Base-by-base conservation (phyloP, 2,113 vertebrate species). In the Melanostigma gelatinosum region DNA sequence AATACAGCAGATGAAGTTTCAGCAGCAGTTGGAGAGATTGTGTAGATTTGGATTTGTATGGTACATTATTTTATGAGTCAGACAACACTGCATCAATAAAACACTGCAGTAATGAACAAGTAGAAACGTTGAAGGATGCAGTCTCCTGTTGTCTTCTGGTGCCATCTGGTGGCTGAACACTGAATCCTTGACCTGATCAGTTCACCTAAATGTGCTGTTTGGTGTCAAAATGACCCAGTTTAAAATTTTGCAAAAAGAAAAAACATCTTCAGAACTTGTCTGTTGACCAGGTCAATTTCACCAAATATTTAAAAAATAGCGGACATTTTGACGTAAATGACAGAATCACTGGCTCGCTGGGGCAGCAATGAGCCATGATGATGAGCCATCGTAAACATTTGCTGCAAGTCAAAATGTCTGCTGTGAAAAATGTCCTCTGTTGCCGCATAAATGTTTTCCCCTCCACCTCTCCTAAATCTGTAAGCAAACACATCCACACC, bases 161-260 rank as follows among this genome's bases (percentile, higher is more conserved):
- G 78, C 80, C 85, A 69, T 61, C 88, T 89, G 58, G 62, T 91
- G 91, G 78, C 46, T 7, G 1, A 42, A 16, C 18, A 8, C 4
- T 18, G 66, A 44, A 11, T 8, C 6, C 16, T 48, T 18, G 46
- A 48, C 8, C 27, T 12, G 2, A 50, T 74, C 11, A n/a, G 0
- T 55, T 55, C 6, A 60, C 24, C 38, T 20, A 13, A 12, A 2
- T 58, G 27, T 74, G 40, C 2, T 8, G 57, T 73, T 44, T n/a
- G 38, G 24, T 52, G 69, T 12, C n/a, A 55, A 40, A 71, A 40
- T 57, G 4, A 40, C 50, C n/a, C 1, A 4, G 5, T 55, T 69
- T 12, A 4, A 11, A 2, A 20, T 13, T 7, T 18, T 40, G 7
- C 8, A 3, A 5, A 71, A 57, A 40, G 52, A 71, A 29, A 42